Percentiles rank a stretch among this genome's conserved stretches.
Conservation (phyloP, 2,797 vertebrate species). For the Semaprochilodus insignis region DNA sequence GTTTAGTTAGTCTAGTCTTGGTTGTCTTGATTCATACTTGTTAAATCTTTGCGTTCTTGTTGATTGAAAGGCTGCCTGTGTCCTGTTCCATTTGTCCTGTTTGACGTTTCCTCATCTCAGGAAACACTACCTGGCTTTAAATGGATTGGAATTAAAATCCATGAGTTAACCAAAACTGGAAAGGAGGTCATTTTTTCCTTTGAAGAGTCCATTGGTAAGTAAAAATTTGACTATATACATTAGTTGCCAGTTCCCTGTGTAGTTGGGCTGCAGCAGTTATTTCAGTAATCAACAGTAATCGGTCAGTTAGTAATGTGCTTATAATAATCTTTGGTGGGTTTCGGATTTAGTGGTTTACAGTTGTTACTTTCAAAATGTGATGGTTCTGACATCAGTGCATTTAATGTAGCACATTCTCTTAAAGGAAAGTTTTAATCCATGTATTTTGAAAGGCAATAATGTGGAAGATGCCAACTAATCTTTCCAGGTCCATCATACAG, state of each 20-base stretch:
- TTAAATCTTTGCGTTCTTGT: slow-evolving; percentile 37
- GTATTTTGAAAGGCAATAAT: no score
- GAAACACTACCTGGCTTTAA: slow-evolving; percentile 98
- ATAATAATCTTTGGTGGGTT: neutral
- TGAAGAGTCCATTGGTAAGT: slow-evolving; percentile 94
- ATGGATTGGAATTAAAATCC: slow-evolving; percentile 93
- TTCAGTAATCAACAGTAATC: neutral
- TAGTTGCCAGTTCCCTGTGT: neutral
- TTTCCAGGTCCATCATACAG: neutral
- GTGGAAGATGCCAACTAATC: neutral
- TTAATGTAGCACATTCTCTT: no score
- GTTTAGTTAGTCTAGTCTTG: neutral
- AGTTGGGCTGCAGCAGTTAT: neutral
- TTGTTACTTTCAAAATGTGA: no score
- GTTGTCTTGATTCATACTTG: slow-evolving; percentile 15
- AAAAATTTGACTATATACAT: neutral
- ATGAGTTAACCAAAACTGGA: slow-evolving; percentile 83
- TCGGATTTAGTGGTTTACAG: neutral
- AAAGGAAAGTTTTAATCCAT: no score
- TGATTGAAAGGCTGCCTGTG: slow-evolving; percentile 49
- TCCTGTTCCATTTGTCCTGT: slow-evolving; percentile 48
- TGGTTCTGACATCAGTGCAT: no score
- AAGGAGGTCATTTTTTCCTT: slow-evolving; percentile 92
- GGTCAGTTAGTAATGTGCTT: neutral
- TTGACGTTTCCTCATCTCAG: slow-evolving; percentile 73